Conservation (phyloP, 1,140 invertebrate species). For the Sitophilus oryzae region DNA sequence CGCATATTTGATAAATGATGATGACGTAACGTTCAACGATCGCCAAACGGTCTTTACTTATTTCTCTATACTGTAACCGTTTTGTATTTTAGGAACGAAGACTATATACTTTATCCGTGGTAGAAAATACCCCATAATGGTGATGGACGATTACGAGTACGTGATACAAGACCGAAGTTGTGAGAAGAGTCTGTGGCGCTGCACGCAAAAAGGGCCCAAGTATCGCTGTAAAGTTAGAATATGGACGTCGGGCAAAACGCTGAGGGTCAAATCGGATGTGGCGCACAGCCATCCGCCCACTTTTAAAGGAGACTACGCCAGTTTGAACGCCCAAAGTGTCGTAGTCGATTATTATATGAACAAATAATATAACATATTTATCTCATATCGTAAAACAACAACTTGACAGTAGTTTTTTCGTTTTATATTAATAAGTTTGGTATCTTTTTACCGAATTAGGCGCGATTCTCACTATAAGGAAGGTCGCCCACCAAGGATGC, state of each 20-base stretch:
- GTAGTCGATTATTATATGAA: too few relatives aligned
- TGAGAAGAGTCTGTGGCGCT: slow-evolving; percentile 5
- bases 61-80: neutral
- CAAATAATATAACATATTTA: too few relatives aligned
- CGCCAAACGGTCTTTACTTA: neutral
- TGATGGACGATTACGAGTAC: slow-evolving; percentile 8
- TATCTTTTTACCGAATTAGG: too few relatives aligned
- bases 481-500: too few relatives aligned
- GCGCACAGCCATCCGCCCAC: slow-evolving; percentile 8
- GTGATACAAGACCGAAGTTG: neutral
- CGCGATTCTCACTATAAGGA: too few relatives aligned
- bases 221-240: slow-evolving; percentile 8
- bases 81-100: neutral
- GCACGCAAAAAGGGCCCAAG: slow-evolving; percentile 2
- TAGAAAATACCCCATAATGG: slow-evolving; percentile 13
- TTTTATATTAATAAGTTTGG: too few relatives aligned
- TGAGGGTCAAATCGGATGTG: slow-evolving; percentile 1
- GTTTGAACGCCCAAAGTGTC: neutral
- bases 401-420: too few relatives aligned
- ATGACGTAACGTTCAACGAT: too few relatives aligned
- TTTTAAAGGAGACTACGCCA: neutral
- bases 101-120: neutral
- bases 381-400: too few relatives aligned
- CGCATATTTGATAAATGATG: neutral
- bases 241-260: neutral